Base-by-base conservation (phyloP, 64 coral and sea anemone species). In the Stylophora pistillata region DNA sequence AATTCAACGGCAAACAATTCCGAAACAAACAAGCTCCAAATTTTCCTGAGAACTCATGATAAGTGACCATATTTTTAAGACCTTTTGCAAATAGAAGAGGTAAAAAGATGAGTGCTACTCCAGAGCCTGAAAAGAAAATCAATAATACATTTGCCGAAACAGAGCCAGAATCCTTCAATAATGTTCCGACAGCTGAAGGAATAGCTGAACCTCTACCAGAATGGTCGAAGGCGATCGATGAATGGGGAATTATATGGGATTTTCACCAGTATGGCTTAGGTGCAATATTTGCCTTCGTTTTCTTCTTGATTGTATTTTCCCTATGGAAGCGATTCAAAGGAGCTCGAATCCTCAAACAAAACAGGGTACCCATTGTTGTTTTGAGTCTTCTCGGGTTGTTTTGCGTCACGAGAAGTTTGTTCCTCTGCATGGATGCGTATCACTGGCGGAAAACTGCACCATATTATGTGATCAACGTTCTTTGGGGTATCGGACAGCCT, bases 211-310 rank as follows among this genome's bases (percentile, higher is more conserved):
- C 87, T 1, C 23, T 89, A 15, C 92, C 92, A 10, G 79, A 94
- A 33, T 94, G 92, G 92, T 77, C 78, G 5, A 76, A 15, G 30
- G 92, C 92, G 12, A 56, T 54, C 11, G 31, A 68, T 77, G 72
- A 89, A 47, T 94, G 92, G 92, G 92, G 92, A 68, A 15, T 53
- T 10, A 72, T 71, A 15, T 94, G 92, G 92, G 78, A 89, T 4
- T 33, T 94, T 56, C 87, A 94, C 47, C 86, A 88, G 18, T 94
- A 94, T 25, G 92, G 86, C 15, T 61, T 94, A 15, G 92, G 92
- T 10, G 63, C 13, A n/a, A 18, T 94, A 10, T 94, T 85, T 41
- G 14, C 60, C 12, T 37, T 94, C 3, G 12, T 88, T 29, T 41
- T 88, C 41, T 21, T 79, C 28, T 16, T 66, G 7, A 56, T 91